Evolutionary conservation across 2,797 vertebrate species (phyloP), one percentile per base, ranked within the genome.

Genomic region (Echiichthys vipera): DNA sequence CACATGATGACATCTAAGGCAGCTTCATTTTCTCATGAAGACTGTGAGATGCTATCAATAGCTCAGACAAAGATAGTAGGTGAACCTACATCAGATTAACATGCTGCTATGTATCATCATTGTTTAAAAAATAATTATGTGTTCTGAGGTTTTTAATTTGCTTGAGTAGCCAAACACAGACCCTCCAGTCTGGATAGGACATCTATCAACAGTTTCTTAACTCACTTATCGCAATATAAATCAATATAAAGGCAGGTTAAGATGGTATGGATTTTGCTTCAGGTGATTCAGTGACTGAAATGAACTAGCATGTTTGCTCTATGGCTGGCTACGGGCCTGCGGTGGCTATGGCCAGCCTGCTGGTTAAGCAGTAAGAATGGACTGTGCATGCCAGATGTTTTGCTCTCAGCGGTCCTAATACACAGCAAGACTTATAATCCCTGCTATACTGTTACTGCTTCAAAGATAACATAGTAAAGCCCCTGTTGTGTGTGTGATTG

Each of bases 321-420:
- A 73, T 13, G 5, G 27, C 55, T 36, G 59, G 42, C 43, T 37
- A 1, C 8, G 4, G 34, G 30, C 59, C 36, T 59, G 47, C 24
- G 43, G 51, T 25, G 37, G 36, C 39, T 22, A 7, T 2, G 39
- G 27, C 49, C 2, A 2, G 65, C 30, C 17, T 51, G 68, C 65
- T 69, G 68, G 65, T 84, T 72, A 53, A 74, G 53, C 78, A 69
- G 55, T 39, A 46, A 74, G 57, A 66, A 70, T 37, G 37, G 66
- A 20, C 64, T 53, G 78, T 65, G 71, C 45, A 46, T 75, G 85
- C 84, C 89, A 92, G 91, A 90, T 92, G 85, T 92, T 86, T 80
- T 30, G 5, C 83, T 88, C 75, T 85, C 78, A 29, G 75, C 45
- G 5, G 20, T 65, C 24, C 65, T 77, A 88, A 89, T 86, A 76